phyloP scores from a whole-genome alignment of 2,888 invertebrate species.

The Ectobius pallidus region DNA sequence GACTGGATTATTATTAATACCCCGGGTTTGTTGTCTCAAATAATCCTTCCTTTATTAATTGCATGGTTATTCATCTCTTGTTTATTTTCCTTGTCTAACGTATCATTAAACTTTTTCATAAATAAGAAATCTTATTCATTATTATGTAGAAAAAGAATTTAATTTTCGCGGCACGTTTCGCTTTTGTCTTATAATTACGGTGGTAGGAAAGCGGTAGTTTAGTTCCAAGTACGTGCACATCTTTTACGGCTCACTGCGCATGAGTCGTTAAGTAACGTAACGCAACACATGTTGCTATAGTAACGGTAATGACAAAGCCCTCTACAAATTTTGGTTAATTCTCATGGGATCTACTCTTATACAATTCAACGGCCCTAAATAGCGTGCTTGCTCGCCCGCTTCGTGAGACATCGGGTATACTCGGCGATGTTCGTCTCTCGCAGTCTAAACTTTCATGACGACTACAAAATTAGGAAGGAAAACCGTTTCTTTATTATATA shows the following conservation, averaged over 20 bases:
- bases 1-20: too few species aligned
- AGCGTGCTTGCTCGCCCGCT: too few species aligned
- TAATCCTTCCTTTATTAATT: not conserved
- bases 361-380: too few species aligned
- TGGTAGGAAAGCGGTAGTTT: not conserved
- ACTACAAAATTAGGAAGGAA: too few species aligned
- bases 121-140: constrained; percentile 9
- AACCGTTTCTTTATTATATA: too few species aligned
- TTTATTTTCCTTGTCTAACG: constrained; percentile 8
- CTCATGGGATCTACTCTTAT: too few species aligned
- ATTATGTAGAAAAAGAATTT: constrained; percentile 12
- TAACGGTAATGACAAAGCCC: not conserved
- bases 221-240: not conserved
- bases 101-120: constrained; percentile 22
- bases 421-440: too few species aligned
- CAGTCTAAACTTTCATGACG: too few species aligned
- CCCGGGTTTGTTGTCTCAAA: not conserved
- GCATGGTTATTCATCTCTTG: not conserved
- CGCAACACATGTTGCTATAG: not conserved
- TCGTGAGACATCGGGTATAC: too few species aligned
- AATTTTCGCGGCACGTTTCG: constrained; percentile 25
- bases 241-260: not conserved
- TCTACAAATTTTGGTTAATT: too few species aligned
- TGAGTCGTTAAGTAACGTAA: not conserved
- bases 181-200: constrained; percentile 26